Percentiles rank a stretch among this genome's conserved stretches.
Evolutionary conservation across 2,113 vertebrate species (phyloP).

Genomic region (Chionomys nivalis): DNA sequence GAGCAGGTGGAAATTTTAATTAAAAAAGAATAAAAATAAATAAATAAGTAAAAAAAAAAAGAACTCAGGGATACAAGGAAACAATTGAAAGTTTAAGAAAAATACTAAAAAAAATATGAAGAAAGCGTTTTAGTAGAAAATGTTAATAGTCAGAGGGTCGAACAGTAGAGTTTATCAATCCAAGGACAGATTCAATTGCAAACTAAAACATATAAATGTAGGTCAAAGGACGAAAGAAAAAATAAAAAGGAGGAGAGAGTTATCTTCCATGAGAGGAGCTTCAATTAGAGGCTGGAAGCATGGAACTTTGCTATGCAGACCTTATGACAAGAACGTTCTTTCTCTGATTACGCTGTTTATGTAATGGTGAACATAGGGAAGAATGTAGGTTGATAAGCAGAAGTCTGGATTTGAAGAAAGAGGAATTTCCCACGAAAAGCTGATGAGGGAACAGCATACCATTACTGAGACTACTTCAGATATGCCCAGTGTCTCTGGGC

Average conservation of each 20-base stretch:
- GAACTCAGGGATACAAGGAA: background rate
- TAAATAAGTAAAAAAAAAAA: too few species aligned
- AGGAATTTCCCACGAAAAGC: background rate
- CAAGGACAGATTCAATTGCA: background rate
- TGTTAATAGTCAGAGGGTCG: background rate
- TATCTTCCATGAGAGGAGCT: background rate
- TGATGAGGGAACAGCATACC: background rate
- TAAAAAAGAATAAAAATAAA: too few species aligned
- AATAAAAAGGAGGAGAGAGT: background rate
- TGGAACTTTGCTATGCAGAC: background rate
- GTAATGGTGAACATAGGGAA: background rate
- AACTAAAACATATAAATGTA: background rate
- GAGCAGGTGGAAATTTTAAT: too few species aligned
- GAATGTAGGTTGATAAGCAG: background rate
- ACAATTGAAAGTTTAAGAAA: background rate
- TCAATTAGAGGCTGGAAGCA: background rate
- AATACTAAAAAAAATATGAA: background rate
- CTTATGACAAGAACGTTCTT: background rate
- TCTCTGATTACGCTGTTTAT: background rate
- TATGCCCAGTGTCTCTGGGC: too few species aligned
- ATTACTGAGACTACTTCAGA: background rate
- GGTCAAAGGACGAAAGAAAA: background rate
- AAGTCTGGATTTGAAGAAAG: constrained; percentile 24
- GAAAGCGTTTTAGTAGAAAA: background rate
- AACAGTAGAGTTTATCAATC: background rate